Conservation (phyloP, 2,888 invertebrate genomes). For the Melanophora roralis region DNA sequence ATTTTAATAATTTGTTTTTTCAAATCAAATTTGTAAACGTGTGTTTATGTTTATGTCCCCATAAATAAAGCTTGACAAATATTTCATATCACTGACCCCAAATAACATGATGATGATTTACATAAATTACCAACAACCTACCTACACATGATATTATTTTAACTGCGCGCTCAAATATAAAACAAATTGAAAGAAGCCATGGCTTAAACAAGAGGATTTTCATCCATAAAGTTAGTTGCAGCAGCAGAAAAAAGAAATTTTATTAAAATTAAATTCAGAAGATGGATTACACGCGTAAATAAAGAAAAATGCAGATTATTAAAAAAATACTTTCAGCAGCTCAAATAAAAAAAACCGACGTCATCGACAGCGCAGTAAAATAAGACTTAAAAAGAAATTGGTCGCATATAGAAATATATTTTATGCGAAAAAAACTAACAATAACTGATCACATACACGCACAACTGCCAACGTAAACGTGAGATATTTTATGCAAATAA, state of each 20-base stretch:
- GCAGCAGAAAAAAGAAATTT: conserved; percentile 44
- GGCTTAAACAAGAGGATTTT: background rate
- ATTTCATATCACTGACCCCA: conserved; percentile 36
- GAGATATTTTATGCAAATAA: conserved; percentile 63
- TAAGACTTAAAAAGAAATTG: background rate
- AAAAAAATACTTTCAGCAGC: conserved; percentile 22
- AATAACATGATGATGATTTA: conserved; percentile 38
- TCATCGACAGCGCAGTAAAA: conserved; percentile 36
- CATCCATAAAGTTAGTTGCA: conserved; percentile 31
- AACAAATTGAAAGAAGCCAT: background rate
- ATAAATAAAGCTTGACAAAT: background rate
- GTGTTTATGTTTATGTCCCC: background rate
- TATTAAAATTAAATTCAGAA: conserved; percentile 53
- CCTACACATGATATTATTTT: conserved; percentile 31
- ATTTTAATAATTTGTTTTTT: background rate
- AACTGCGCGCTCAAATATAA: conserved; percentile 14
- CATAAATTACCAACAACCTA: conserved; percentile 47
- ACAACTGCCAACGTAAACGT: conserved; percentile 34
- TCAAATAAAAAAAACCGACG: background rate
- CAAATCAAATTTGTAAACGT: background rate
- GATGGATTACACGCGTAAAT: conserved; percentile 45
- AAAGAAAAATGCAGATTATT: conserved; percentile 47
- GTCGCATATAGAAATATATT: background rate
- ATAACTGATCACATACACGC: conserved; percentile 35
- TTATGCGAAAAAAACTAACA: conserved; percentile 24